These are phyloP conservation scores for Cossypha heuglini DNA, from an alignment of 2,797 vertebrate genomes.

Conservation along the genomic window DNA sequence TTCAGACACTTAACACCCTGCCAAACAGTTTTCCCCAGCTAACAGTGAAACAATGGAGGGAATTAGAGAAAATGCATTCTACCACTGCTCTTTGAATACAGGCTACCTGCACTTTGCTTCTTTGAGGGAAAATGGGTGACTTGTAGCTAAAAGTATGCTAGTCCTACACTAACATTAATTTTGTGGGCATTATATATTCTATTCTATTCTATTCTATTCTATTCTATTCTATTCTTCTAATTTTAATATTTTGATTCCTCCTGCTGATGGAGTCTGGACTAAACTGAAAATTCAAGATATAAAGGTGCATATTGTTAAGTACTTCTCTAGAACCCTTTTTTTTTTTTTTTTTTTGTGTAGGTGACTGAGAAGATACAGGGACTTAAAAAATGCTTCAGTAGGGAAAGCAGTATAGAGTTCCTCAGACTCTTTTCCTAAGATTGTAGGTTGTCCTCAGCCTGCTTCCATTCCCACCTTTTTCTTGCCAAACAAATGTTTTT, in stretches of 20 bases:
- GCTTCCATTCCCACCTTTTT: background rate
- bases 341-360: background rate
- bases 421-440: background rate
- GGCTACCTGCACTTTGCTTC: background rate
- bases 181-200: background rate
- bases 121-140: background rate
- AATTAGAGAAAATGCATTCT: conserved; percentile 33
- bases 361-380: background rate
- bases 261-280: background rate
- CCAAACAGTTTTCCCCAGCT: background rate
- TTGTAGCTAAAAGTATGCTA: background rate
- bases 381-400: background rate
- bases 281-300: background rate
- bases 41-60: conserved; percentile 18
- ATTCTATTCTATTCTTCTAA: background rate
- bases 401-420: background rate
- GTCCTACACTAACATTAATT: background rate
- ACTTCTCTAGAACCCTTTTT: background rate
- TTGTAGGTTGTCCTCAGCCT: background rate
- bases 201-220: background rate
- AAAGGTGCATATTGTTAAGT: background rate
- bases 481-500: background rate
- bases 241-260: background rate
- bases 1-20: conserved; percentile 10
- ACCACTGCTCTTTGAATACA: background rate